Percentiles rank a stretch among this genome's conserved stretches.
These are phyloP conservation scores for Cacatua alba DNA, from an alignment of 2,113 vertebrate genomes.

Conservation along the genomic window DNA sequence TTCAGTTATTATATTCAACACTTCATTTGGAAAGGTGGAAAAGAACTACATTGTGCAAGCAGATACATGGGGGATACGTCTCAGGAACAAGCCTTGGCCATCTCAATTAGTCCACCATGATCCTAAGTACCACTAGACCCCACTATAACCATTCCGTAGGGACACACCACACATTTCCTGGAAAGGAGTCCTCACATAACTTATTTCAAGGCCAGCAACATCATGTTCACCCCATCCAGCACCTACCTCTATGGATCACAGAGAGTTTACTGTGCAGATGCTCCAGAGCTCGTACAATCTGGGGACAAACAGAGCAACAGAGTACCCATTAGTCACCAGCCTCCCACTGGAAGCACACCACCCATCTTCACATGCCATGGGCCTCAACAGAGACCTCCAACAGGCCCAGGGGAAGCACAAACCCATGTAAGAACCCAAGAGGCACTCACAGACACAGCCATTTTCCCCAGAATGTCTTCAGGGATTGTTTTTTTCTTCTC, in stretches of 20 bases:
- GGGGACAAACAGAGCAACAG: neutral
- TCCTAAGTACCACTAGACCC: neutral
- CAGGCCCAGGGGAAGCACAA: neutral
- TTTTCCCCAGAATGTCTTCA: constrained; percentile 82
- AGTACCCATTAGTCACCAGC: neutral
- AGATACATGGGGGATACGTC: neutral
- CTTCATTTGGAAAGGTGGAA: neutral
- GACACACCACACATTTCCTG: neutral
- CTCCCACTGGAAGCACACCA: neutral
- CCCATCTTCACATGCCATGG: accelerated
- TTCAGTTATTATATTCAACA: neutral
- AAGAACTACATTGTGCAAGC: neutral
- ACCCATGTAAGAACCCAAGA: neutral
- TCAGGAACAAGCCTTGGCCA: neutral
- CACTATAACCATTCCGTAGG: neutral
- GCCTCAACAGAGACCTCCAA: neutral
- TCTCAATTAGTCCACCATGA: neutral
- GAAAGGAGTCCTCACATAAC: neutral
- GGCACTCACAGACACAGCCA: constrained; percentile 81
- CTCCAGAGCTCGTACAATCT: constrained; percentile 83
- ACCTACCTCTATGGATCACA: constrained; percentile 81
- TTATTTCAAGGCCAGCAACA: neutral
- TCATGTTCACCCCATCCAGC: neutral
- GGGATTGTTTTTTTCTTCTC: constrained; percentile 81
- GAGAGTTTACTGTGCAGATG: constrained; percentile 85